Evolutionary conservation across 1,140 invertebrate species (phyloP).

Genomic region (Drosophila orena): DNA sequence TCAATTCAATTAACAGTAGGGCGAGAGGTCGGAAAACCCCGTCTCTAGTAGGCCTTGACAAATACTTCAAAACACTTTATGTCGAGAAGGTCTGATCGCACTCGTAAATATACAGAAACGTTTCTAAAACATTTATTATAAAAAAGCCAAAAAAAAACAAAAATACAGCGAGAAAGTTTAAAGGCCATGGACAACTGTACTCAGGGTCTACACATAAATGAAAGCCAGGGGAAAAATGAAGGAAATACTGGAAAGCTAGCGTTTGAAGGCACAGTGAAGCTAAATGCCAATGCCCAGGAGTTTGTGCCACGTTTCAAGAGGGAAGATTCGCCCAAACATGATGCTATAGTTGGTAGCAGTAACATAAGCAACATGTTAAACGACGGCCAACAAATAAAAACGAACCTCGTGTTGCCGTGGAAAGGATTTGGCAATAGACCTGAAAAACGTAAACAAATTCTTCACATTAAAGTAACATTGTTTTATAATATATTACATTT

Average conservation of each 20-base stretch:
- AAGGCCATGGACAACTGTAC: constrained; percentile 45
- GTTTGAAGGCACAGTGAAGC: not conserved
- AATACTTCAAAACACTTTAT: not conserved
- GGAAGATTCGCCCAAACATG: not conserved
- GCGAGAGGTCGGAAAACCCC: not conserved
- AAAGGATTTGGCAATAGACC: constrained; percentile 59
- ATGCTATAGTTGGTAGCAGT: not conserved
- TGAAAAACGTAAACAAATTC: not conserved
- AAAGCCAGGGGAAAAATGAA: constrained; percentile 7
- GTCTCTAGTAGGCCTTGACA: not conserved
- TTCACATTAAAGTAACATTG: not conserved
- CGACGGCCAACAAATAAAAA: constrained; percentile 6
- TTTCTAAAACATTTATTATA: constrained; percentile 13
- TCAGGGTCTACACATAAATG: not conserved
- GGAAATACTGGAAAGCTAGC: not conserved
- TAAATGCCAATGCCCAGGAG: constrained; percentile 38
- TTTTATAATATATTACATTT: not conserved
- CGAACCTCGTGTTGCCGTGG: constrained; percentile 50
- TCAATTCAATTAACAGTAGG: too few relatives aligned
- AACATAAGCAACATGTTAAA: constrained; percentile 3
- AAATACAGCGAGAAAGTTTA: not conserved
- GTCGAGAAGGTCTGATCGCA: constrained; percentile 1
- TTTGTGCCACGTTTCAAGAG: constrained; percentile 37
- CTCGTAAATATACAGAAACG: constrained; percentile 2
- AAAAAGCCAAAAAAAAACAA: constrained; percentile 8